These are phyloP conservation scores for Axea sp. DNA, from an alignment of 2,888 invertebrate species.

Conservation along the genomic window DNA sequence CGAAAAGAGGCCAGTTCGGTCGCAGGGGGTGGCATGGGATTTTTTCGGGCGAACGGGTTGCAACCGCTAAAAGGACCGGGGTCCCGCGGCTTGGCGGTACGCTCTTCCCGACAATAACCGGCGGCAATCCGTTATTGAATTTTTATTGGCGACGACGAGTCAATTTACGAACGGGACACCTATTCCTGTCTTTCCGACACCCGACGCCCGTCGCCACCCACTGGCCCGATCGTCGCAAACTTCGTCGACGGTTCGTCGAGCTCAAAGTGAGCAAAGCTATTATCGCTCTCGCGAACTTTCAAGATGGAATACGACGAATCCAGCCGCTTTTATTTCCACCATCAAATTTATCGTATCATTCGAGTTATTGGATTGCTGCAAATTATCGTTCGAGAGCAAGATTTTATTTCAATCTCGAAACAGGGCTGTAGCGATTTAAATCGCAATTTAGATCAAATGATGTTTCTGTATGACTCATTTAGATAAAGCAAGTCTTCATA, in stretches of 20 bases:
- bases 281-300: conserved; percentile 39
- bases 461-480: no score
- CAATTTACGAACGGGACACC: conserved; percentile 71
- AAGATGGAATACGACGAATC: conserved; percentile 42
- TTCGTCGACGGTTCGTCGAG: conserved; percentile 70
- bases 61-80: conserved; percentile 60
- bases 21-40: conserved; percentile 70
- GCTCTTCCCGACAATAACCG: conserved; percentile 71
- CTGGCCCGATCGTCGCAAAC: conserved; percentile 62
- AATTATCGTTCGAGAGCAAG: background rate
- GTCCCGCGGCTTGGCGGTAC: conserved; percentile 54
- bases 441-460: no score
- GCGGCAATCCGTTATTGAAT: conserved; percentile 73
- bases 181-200: conserved; percentile 40
- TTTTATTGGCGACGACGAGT: conserved; percentile 73
- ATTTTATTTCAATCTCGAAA: no score
- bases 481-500: no score
- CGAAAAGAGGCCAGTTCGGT: conserved; percentile 60
- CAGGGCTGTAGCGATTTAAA: no score
- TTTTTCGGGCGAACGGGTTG: conserved; percentile 70
- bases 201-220: conserved; percentile 27
- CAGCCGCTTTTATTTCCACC: conserved; percentile 22
- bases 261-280: conserved; percentile 35
- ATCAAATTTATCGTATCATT: conserved; percentile 21
- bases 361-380: conserved; percentile 2